Percentiles rank a stretch among this genome's conserved stretches.
These are phyloP conservation scores for Nomada flava DNA, from an alignment of 2,888 invertebrate species.

Conservation along the genomic window DNA sequence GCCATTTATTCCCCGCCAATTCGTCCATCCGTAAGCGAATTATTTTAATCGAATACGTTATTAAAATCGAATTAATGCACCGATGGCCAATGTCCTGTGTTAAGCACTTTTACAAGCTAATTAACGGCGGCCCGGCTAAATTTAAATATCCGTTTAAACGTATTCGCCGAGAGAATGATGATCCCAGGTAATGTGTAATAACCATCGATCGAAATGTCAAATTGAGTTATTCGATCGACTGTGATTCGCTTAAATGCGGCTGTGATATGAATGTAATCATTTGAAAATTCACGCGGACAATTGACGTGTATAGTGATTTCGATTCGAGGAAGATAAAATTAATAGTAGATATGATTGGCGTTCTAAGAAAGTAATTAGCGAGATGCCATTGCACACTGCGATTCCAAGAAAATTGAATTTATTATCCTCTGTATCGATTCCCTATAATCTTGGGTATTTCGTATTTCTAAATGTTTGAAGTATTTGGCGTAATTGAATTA, in stretches of 20 bases:
- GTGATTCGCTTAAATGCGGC: not conserved
- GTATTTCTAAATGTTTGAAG: too few relatives aligned
- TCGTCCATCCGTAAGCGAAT: slow-evolving; percentile 10
- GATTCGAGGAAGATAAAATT: too few relatives aligned
- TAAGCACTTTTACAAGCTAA: slow-evolving; percentile 10
- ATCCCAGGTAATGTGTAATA: not conserved
- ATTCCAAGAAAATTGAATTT: not conserved
- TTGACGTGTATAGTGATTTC: too few relatives aligned
- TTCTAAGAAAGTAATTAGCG: not conserved
- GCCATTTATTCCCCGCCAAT: slow-evolving; percentile 6
- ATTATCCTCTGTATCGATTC: too few relatives aligned
- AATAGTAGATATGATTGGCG: too few relatives aligned
- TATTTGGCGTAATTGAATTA: too few relatives aligned
- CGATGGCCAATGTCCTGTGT: not conserved
- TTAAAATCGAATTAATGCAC: slow-evolving; percentile 22
- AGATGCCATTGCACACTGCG: not conserved
- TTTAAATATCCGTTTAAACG: slow-evolving; percentile 36
- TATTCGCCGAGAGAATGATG: too few relatives aligned
- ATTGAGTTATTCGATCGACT: not conserved
- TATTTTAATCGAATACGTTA: slow-evolving; percentile 19
- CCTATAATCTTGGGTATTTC: too few relatives aligned
- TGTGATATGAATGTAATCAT: not conserved
- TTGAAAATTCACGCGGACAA: not conserved
- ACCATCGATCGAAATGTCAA: not conserved
- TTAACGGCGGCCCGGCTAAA: not conserved